Evolutionary conservation across 2,797 vertebrate genomes (phyloP).

Genomic region (Gobio occitaniae): DNA sequence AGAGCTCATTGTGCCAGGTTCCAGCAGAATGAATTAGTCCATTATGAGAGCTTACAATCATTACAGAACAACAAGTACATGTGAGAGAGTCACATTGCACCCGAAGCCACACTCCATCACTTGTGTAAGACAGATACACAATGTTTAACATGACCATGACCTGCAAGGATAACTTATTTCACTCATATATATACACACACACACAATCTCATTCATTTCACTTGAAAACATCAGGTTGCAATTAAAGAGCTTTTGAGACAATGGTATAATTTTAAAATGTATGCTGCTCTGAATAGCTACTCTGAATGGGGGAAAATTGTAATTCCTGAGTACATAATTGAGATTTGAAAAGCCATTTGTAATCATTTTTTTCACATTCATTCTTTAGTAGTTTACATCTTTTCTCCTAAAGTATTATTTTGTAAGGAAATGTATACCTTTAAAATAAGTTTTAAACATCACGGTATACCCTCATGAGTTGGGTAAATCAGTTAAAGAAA

Average conservation of each 20-base stretch:
- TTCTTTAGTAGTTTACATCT: background rate
- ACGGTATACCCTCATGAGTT: background rate
- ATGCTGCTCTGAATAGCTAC: background rate
- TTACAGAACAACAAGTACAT: conserved; percentile 24
- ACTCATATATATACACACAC: background rate
- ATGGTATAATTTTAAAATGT: background rate
- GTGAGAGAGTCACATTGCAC: background rate
- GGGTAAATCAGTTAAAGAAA: background rate
- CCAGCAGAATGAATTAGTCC: background rate
- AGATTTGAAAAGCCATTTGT: background rate
- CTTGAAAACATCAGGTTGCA: background rate
- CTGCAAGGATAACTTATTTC: background rate
- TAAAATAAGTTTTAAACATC: background rate
- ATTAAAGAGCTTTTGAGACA: background rate
- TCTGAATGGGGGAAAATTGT: rapidly evolving
- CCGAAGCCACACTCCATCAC: background rate
- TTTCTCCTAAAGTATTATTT: background rate
- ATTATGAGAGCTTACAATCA: background rate
- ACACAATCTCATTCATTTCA: background rate
- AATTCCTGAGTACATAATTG: background rate
- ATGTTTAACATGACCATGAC: background rate
- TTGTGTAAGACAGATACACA: background rate
- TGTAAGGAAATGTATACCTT: background rate
- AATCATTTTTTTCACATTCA: background rate
- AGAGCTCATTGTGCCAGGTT: background rate